phyloP scores from a whole-genome alignment of 1,140 invertebrate genomes.

The Cotesia vestalis region DNA sequence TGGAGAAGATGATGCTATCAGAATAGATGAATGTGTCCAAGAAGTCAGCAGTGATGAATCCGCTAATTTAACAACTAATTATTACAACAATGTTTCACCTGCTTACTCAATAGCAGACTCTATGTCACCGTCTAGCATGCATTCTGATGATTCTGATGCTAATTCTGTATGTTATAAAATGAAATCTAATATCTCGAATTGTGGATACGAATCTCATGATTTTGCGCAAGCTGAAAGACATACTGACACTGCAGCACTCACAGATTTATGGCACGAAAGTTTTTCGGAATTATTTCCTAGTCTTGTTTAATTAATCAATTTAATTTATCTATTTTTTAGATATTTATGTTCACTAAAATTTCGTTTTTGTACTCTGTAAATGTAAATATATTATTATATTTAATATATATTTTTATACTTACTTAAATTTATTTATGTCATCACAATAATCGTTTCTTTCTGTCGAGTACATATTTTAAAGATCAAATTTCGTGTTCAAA shows the following conservation, averaged over 20 bases:
- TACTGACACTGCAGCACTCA: conserved; percentile 60
- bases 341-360: not conserved
- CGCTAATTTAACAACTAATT: conserved; percentile 37
- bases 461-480: no score
- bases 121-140: conserved; percentile 55
- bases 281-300: conserved; percentile 72
- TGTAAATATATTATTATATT: not conserved
- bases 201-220: conserved; percentile 62
- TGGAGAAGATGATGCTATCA: conserved; percentile 65
- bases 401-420: not conserved
- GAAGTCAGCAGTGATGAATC: conserved; percentile 49
- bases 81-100: conserved; percentile 45
- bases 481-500: no score
- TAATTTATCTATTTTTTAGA: conserved; percentile 23
- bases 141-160: conserved; percentile 55
- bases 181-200: conserved; percentile 55
- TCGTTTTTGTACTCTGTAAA: conserved; percentile 21
- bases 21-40: conserved; percentile 55
- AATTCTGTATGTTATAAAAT: conserved; percentile 40
- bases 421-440: not conserved
- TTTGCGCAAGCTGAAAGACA: conserved; percentile 46
- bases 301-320: conserved; percentile 60
- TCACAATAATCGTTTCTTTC: no score
- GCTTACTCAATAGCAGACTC: conserved; percentile 50
- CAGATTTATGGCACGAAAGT: conserved; percentile 72